These are phyloP conservation scores for Myotis planiceps DNA, from an alignment of 2,797 vertebrate genomes.

Conservation along the genomic window DNA sequence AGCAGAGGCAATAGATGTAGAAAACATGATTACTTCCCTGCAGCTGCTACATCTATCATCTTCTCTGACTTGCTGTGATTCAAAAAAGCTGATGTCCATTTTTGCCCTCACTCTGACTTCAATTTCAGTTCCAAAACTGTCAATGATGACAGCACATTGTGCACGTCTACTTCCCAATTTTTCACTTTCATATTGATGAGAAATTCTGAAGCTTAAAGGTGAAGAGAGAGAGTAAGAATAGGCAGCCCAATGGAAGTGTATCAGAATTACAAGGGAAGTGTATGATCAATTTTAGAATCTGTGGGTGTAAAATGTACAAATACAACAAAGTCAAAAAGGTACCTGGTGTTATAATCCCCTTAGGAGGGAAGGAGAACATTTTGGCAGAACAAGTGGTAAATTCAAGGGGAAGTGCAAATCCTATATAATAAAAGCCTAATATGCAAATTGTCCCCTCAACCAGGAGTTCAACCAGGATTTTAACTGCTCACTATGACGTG, in stretches of 20 bases:
- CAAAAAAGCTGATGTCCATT: not conserved
- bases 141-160: not conserved
- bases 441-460: too few species aligned
- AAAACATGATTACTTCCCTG: not conserved
- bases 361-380: not conserved
- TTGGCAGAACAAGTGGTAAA: not conserved
- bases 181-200: not conserved
- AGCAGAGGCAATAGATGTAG: not conserved
- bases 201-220: constrained; percentile 6
- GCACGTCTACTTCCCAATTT: not conserved
- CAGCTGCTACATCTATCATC: not conserved
- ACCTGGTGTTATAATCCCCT: not conserved
- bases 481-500: too few species aligned
- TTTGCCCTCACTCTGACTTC: constrained; percentile 14
- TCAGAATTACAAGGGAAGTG: not conserved
- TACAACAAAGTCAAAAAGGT: not conserved
- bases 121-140: constrained; percentile 23
- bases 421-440: too few species aligned
- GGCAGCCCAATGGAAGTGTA: not conserved
- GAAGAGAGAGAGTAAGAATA: not conserved
- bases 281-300: not conserved
- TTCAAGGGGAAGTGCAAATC: not conserved
- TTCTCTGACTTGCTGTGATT: not conserved
- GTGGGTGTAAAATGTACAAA: not conserved
- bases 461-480: too few species aligned